Base-by-base conservation (phyloP, 2,888 invertebrate genomes). In the Autographa gamma region DNA sequence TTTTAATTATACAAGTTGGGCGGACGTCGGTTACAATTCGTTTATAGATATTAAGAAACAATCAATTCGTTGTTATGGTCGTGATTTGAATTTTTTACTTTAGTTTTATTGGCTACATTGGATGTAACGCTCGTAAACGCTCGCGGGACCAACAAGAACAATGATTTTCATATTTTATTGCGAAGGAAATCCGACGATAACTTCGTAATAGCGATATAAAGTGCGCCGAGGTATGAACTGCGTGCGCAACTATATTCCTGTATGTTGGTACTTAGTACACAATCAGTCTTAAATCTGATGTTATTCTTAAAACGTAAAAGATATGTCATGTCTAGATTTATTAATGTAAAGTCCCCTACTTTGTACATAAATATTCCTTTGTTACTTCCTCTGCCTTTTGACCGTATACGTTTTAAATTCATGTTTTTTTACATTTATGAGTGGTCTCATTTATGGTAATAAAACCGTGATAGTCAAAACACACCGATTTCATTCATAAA, bases 31-130 rank as follows among this genome's bases (percentile, higher is more conserved):
- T 61, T 72, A 71, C 71, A 68, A 43, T 59, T 69, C 65, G 60
- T 79, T 82, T 83, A 76, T 73, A 74, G 71, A 77, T 77, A 77
- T 81, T 83, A 81, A 74, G 76, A 81, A 81, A 83, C 80, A 79
- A 79, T 79, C 74, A 77, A 70, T 83, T 72, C 56, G 77, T 83
- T 83, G 84, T 79, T 77, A 63, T 32, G 71, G 69, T 69, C 77
- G 75, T 81, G 74, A 75, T 79, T 69, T 66, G 68, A 76, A 71
- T 83, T 81, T 77, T 78, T 80, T 73, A 64, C 67, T 66, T 13
- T 59, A 63, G 65, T 81, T 83, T 76, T 70, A 70, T 71, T 63
- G 31, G 31, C 62, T 70, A 52, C 56, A 68, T 71, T 77, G 62
- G 62, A 69, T 77, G 67, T 60, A 63, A 66, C 38, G 60, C 66